Evolutionary conservation across 2,113 vertebrate species (phyloP).

Genomic region (Spilogale gracilis): DNA sequence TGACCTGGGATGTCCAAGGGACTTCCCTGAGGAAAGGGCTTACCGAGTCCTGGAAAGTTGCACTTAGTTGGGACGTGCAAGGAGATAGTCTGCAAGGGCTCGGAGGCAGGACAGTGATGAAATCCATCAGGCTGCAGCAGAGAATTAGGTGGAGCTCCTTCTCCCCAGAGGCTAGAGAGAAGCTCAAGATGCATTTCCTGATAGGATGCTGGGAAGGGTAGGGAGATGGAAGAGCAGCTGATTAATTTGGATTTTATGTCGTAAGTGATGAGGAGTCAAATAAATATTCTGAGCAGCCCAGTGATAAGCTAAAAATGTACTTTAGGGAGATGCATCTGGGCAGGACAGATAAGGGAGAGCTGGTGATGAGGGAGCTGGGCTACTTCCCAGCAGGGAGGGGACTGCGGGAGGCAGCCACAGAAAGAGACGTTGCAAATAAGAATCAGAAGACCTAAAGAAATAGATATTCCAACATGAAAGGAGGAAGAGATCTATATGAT

Average conservation of each 20-base stretch:
- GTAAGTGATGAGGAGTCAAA: not conserved
- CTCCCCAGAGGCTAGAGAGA: not conserved
- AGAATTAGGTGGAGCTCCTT: not conserved
- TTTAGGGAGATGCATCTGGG: not conserved
- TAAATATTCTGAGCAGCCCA: not conserved
- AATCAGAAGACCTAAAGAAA: not conserved
- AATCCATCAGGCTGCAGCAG: not conserved
- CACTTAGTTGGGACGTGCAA: not conserved
- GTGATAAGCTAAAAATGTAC: not conserved
- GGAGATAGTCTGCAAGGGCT: not conserved
- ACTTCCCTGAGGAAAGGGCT: not conserved
- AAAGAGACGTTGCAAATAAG: not conserved
- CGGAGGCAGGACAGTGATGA: not conserved
- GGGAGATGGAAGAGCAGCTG: not conserved
- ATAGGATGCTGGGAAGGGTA: not conserved
- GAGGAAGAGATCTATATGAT: not conserved
- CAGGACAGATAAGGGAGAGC: not conserved
- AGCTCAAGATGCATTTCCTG: not conserved
- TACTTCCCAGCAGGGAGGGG: not conserved
- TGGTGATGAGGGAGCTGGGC: not conserved
- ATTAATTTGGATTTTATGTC: conserved; percentile 2
- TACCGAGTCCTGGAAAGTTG: not conserved
- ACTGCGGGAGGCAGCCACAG: not conserved
- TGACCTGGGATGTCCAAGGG: not conserved
- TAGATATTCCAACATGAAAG: not conserved